Base-by-base conservation (phyloP, 1,140 invertebrate genomes). In the Megalopta genalis region DNA sequence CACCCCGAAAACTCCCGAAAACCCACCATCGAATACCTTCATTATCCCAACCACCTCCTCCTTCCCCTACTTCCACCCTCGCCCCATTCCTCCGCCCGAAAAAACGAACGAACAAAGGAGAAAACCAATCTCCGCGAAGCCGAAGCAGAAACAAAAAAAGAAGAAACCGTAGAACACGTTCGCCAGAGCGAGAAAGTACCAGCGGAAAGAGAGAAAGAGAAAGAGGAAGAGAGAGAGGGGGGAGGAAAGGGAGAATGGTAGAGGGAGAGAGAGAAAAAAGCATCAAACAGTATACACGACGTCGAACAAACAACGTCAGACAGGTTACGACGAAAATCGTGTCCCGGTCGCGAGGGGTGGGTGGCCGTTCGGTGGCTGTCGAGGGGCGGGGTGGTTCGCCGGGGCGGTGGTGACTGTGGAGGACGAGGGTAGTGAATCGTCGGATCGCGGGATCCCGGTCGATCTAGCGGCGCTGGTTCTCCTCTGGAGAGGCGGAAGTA, bases 401-500 rank as follows among this genome's bases (percentile, higher is more conserved):
- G 14, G 16, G 25, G 27, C 14, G 62, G 14, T 1, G 71, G 10
- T 46, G 42, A 46, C 42, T 46, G 14, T 12, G 42, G 42, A 42
- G 70, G 78, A 64, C 52, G 76, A 42, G 76, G 54, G 37, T 18
- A 73, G 64, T 80, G 74, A 82, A 85, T 84, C 85, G 85, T 82
- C 66, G 82, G 83, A 86, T 86, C 84, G 80, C 82, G 82, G 84
- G 81, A 86, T 86, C 84, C 84, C 81, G 84, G 85, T 86, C 85
- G 85, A 86, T 85, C 80, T 82, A 80, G 78, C 82, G 52, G 72
- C 75, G 79, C 54, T 82, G 62, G 77, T 46, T 63, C 82, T 86
- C 25, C 84, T 82, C 84, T 82, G 66, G 84, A 81, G 84, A 86
- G 80, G 82, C 89, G 89, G 89, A 90, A 90, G 89, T 89, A 88